Conservation (phyloP, 1,140 invertebrate species). For the Rhopalosiphum maidis region DNA sequence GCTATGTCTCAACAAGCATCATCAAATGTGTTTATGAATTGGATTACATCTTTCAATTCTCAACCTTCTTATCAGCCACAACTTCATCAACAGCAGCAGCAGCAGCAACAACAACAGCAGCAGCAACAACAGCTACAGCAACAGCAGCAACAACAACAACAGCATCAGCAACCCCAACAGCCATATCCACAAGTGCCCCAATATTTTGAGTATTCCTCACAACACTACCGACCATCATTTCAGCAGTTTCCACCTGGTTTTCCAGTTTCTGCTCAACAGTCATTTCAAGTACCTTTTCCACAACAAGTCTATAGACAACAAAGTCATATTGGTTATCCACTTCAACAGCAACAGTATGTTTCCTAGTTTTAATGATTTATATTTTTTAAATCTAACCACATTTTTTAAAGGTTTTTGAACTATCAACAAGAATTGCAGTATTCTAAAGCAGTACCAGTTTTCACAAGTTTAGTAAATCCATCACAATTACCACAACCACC, state of each 20-base stretch:
- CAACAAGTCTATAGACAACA: conserved; percentile 43
- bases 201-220: conserved; percentile 28
- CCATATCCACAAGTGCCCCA: conserved; percentile 31
- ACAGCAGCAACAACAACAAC: not conserved
- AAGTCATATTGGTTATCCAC: not conserved
- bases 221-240: conserved; percentile 27
- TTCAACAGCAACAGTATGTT: conserved; percentile 39
- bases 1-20: not conserved
- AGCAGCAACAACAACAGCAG: not conserved
- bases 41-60: conserved; percentile 32
- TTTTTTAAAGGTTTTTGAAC: conserved; percentile 37
- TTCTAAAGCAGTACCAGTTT: conserved; percentile 23
- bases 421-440: conserved; percentile 41
- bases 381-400: not conserved
- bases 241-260: conserved; percentile 26
- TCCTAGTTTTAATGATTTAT: not conserved
- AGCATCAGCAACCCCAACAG: conserved; percentile 4
- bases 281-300: not conserved
- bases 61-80: not conserved
- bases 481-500: conserved; percentile 50
- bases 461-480: conserved; percentile 30
- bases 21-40: conserved; percentile 42
- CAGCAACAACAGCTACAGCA: not conserved
- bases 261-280: conserved; percentile 24
- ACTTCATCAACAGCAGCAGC: not conserved